Evolutionary conservation across 2,113 vertebrate species (phyloP).

Genomic region (Choloepus hoffmanni): DNA sequence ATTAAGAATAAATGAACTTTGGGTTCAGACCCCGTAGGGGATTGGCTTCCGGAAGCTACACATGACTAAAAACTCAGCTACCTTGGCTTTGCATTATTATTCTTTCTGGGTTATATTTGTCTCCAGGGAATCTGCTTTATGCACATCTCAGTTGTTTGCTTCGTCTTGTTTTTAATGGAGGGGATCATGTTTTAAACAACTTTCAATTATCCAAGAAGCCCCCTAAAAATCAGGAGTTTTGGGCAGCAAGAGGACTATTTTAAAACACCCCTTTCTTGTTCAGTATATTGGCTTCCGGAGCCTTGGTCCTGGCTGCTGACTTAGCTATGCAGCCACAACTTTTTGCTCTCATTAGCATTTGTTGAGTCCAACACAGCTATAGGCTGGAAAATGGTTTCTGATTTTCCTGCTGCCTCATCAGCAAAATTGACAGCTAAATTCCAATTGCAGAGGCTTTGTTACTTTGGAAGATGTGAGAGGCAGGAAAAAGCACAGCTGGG

Average conservation of each 20-base stretch:
- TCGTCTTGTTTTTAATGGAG: slow-evolving; percentile 58
- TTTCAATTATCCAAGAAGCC: slow-evolving; percentile 48
- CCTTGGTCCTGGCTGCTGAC: slow-evolving; percentile 37
- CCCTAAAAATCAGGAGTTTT: slow-evolving; percentile 45
- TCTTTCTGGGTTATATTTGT: slow-evolving; percentile 72
- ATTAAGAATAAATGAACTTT: slow-evolving; percentile 79
- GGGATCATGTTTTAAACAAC: slow-evolving; percentile 68
- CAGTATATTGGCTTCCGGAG: neutral
- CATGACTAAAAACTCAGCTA: slow-evolving; percentile 71
- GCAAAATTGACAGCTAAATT: slow-evolving; percentile 66
- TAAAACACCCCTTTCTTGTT: slow-evolving; percentile 13
- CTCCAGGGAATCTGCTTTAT: slow-evolving; percentile 67
- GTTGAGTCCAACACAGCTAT: slow-evolving; percentile 42
- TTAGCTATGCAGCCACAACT: neutral
- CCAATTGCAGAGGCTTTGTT: slow-evolving; percentile 62
- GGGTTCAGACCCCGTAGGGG: slow-evolving; percentile 62
- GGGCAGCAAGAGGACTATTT: slow-evolving; percentile 2
- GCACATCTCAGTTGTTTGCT: slow-evolving; percentile 69
- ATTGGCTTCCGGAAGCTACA: slow-evolving; percentile 69
- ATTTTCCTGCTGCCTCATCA: slow-evolving; percentile 69
- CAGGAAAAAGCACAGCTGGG: slow-evolving; percentile 58
- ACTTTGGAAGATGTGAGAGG: slow-evolving; percentile 58
- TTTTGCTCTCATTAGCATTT: slow-evolving; percentile 60
- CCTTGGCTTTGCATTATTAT: slow-evolving; percentile 48
- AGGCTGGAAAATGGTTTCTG: slow-evolving; percentile 50